Percentiles rank a stretch among this genome's conserved stretches.
These are phyloP conservation scores for Microcebus murinus DNA, from an alignment of 2,113 vertebrate genomes.

Conservation along the genomic window DNA sequence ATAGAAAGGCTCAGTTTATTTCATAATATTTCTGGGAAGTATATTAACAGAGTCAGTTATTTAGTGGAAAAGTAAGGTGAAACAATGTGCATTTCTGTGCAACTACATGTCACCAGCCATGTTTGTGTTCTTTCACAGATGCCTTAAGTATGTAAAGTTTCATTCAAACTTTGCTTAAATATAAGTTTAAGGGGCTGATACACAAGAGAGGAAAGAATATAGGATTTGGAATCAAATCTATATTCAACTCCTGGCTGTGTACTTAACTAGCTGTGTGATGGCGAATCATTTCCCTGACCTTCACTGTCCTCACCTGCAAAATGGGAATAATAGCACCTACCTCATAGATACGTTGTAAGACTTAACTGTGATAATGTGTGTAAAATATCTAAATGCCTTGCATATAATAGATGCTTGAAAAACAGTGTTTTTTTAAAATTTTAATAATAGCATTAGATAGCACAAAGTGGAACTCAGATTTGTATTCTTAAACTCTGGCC, in stretches of 20 bases:
- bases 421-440: background rate
- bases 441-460: background rate
- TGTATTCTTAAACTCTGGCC: conserved; percentile 43
- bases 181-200: background rate
- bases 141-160: background rate
- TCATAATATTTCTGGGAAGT: conserved; percentile 29
- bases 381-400: background rate
- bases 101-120: background rate
- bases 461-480: background rate
- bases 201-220: background rate
- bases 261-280: background rate
- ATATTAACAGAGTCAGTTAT: background rate
- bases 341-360: background rate
- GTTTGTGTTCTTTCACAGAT: background rate
- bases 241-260: conserved; percentile 27
- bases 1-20: conserved; percentile 4
- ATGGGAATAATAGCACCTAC: background rate
- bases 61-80: background rate
- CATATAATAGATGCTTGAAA: background rate
- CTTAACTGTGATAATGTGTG: background rate
- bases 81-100: conserved; percentile 1
- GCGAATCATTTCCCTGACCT: conserved; percentile 39
- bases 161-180: conserved; percentile 13
- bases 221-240: conserved; percentile 33
- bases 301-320: background rate